Evolutionary conservation across 2,888 invertebrate genomes (phyloP).

Genomic region (Pristionchus japonicus): DNA sequence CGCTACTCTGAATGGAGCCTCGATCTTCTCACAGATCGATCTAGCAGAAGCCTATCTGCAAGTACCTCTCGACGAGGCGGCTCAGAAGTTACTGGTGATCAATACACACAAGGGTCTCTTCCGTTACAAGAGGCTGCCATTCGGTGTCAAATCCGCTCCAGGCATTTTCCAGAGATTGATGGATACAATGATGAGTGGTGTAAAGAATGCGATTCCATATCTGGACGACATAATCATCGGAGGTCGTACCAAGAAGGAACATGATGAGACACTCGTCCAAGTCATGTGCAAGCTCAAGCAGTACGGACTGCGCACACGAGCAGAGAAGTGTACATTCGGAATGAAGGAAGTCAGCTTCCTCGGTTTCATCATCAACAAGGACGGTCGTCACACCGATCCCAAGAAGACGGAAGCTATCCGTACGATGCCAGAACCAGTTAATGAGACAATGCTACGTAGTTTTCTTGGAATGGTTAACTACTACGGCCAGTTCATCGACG

Average conservation of each 20-base stretch:
- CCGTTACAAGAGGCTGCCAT: conserved; percentile 57
- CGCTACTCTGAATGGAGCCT: conserved; percentile 53
- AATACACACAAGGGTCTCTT: conserved; percentile 62
- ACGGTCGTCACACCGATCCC: conserved; percentile 47
- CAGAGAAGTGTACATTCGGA: conserved; percentile 54
- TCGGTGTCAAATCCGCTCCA: conserved; percentile 61
- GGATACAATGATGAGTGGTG: conserved; percentile 54
- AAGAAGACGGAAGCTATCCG: conserved; percentile 51
- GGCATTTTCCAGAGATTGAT: conserved; percentile 58
- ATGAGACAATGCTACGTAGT: conserved; percentile 24
- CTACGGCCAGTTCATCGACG: conserved; percentile 27
- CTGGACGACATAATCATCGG: conserved; percentile 59
- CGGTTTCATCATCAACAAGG: conserved; percentile 49
- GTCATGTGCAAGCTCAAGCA: conserved; percentile 48
- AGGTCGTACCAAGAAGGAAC: conserved; percentile 45
- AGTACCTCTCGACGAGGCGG: no score
- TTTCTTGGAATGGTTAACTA: conserved; percentile 52
- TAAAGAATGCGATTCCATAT: conserved; percentile 52
- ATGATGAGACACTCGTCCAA: conserved; percentile 39
- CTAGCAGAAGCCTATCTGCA: conserved; percentile 63
- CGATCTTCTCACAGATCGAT: conserved; percentile 58
- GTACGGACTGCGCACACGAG: conserved; percentile 48
- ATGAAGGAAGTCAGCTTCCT: conserved; percentile 49
- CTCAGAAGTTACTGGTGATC: conserved; percentile 53
- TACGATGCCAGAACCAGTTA: conserved; percentile 47